Evolutionary conservation across 2,113 vertebrate species (phyloP).

Genomic region (Periophthalmodon schlosseri): DNA sequence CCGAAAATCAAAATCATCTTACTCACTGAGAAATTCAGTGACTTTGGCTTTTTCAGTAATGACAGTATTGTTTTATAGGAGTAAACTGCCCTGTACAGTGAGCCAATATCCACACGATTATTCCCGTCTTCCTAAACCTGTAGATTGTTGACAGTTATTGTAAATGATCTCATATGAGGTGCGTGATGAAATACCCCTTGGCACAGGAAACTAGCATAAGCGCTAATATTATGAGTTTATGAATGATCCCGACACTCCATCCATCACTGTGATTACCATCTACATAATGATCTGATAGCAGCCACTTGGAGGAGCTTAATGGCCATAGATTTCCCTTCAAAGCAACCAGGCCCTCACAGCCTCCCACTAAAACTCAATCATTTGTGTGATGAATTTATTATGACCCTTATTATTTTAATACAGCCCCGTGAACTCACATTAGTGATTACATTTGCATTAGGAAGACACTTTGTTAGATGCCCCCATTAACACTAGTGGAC

Average conservation of each 20-base stretch:
- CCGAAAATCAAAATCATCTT: too few relatives aligned
- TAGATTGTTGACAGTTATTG: not conserved
- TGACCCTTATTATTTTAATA: not conserved
- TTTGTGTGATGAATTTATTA: slow-evolving; percentile 8
- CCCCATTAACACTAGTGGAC: too few relatives aligned
- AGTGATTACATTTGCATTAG: slow-evolving; percentile 17
- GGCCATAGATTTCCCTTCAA: slow-evolving; percentile 16
- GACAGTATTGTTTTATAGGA: too few relatives aligned
- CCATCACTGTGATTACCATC: slow-evolving; percentile 42
- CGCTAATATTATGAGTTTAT: slow-evolving; percentile 18
- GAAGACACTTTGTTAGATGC: not conserved
- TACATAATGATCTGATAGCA: slow-evolving; percentile 41
- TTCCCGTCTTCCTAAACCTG: not conserved
- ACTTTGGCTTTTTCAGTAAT: too few relatives aligned
- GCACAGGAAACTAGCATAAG: slow-evolving; percentile 12
- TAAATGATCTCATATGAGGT: not conserved
- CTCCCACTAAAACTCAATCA: slow-evolving; percentile 6
- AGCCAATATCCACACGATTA: too few relatives aligned
- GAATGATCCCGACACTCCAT: slow-evolving; percentile 28
- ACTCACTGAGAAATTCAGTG: too few relatives aligned
- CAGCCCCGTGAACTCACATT: not conserved
- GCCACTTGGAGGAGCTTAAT: slow-evolving; percentile 25
- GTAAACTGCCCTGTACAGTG: too few relatives aligned
- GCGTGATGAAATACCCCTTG: not conserved
- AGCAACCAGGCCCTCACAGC: slow-evolving; percentile 15